A percentile compares a stretch with the other conserved stretches of the same genome.
These are phyloP conservation scores for Dryobates pubescens DNA, from an alignment of 2,797 vertebrate species.

Conservation along the genomic window DNA sequence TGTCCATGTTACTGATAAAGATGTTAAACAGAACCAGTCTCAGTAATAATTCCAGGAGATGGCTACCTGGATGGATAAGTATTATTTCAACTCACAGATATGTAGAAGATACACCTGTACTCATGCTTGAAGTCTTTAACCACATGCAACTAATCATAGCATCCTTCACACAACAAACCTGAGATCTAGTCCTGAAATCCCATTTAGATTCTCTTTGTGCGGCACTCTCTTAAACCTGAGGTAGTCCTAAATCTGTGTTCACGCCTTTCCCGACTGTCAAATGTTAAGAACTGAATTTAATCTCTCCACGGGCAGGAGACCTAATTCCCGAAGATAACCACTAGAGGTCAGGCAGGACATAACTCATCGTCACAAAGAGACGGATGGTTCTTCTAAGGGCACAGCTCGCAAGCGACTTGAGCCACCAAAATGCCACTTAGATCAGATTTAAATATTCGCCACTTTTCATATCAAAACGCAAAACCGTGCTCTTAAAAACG, in stretches of 20 bases:
- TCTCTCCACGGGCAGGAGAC: rapidly evolving
- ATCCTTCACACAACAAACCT: not conserved
- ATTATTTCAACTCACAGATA: not conserved
- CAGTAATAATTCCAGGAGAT: too few species aligned
- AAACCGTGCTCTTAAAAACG: not conserved
- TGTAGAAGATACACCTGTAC: not conserved
- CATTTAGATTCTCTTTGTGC: not conserved
- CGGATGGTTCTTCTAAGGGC: rapidly evolving
- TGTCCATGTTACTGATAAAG: not conserved
- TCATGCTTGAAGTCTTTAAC: not conserved
- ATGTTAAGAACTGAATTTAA: not conserved
- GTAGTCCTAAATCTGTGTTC: not conserved
- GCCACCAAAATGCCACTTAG: not conserved
- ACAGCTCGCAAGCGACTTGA: not conserved
- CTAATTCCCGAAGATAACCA: not conserved
- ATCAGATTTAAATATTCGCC: not conserved
- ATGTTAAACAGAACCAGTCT: not conserved
- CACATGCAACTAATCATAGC: too few species aligned
- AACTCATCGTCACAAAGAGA: not conserved
- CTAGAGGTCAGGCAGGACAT: constrained; percentile 62
- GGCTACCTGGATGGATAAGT: not conserved
- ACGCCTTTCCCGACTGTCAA: not conserved
- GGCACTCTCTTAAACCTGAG: not conserved
- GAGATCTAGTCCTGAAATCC: not conserved
- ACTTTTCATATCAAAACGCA: not conserved